phyloP scores from a whole-genome alignment of 2,113 vertebrate genomes.

The Notothenia coriiceps region DNA sequence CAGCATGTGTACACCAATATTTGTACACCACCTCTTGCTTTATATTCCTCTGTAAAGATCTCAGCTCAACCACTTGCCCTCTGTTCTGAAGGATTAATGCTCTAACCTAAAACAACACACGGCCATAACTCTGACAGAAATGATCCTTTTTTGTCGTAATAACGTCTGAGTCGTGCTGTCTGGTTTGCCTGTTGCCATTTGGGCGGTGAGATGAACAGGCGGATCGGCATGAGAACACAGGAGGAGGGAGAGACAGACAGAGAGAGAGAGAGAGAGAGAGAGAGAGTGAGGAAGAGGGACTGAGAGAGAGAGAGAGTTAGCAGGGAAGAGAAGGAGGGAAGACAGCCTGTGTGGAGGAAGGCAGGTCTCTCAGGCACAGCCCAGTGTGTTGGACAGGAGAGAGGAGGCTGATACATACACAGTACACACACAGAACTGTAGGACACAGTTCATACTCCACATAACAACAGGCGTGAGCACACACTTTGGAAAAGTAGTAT shows the following conservation, averaged over 20 bases:
- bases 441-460: not conserved
- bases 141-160: slow-evolving; percentile 8
- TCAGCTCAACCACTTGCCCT: not conserved
- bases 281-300: not conserved
- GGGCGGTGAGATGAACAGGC: slow-evolving; percentile 64
- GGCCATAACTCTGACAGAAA: slow-evolving; percentile 38
- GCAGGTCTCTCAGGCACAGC: slow-evolving; percentile 41
- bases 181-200: slow-evolving; percentile 63
- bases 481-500: not conserved
- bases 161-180: slow-evolving; percentile 43
- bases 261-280: slow-evolving; percentile 4
- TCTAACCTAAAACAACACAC: slow-evolving; percentile 27
- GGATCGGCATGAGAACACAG: slow-evolving; percentile 55
- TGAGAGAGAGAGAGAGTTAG: not conserved
- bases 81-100: not conserved
- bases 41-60: not conserved
- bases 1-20: slow-evolving; percentile 3
- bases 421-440: slow-evolving; percentile 6
- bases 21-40: not conserved
- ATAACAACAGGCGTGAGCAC: not conserved
- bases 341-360: slow-evolving; percentile 71
- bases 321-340: slow-evolving; percentile 24
- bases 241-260: slow-evolving; percentile 8
- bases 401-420: slow-evolving; percentile 6
- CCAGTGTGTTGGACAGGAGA: slow-evolving; percentile 37